phyloP scores from a whole-genome alignment of 2,113 vertebrate species.

The Athene cunicularia region DNA sequence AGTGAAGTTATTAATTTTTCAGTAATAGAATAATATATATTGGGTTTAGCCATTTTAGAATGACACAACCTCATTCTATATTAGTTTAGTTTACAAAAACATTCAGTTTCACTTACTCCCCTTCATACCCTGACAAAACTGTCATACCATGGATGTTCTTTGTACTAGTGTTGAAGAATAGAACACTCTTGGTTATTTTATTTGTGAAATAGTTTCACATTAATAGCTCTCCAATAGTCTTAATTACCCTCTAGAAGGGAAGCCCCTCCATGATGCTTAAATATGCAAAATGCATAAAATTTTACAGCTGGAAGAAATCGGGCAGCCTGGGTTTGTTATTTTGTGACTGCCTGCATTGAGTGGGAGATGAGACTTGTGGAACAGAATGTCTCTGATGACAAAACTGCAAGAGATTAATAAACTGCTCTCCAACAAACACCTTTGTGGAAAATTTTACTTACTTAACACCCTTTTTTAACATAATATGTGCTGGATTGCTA shows the following conservation, averaged over 20 bases:
- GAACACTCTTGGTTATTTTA: background rate
- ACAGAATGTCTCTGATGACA: background rate
- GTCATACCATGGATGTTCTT: background rate
- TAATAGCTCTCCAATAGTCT: background rate
- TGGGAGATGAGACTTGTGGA: background rate
- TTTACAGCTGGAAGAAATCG: background rate
- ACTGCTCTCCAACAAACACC: background rate
- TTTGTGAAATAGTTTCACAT: background rate
- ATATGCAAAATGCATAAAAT: background rate
- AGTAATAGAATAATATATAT: background rate
- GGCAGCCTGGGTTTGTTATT: background rate
- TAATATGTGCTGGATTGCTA: background rate
- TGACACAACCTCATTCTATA: background rate
- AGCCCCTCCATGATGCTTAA: background rate
- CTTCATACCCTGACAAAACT: accelerated
- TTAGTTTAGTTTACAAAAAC: background rate
- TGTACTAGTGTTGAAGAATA: background rate
- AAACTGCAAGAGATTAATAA: background rate
- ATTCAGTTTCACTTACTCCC: background rate
- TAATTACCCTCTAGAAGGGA: background rate
- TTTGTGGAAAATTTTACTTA: background rate
- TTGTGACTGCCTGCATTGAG: background rate
- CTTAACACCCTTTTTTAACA: background rate
- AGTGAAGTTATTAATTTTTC: background rate
- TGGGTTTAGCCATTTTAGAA: background rate